These are phyloP conservation scores for Natator depressus DNA, from an alignment of 2,113 vertebrate species.

Conservation along the genomic window DNA sequence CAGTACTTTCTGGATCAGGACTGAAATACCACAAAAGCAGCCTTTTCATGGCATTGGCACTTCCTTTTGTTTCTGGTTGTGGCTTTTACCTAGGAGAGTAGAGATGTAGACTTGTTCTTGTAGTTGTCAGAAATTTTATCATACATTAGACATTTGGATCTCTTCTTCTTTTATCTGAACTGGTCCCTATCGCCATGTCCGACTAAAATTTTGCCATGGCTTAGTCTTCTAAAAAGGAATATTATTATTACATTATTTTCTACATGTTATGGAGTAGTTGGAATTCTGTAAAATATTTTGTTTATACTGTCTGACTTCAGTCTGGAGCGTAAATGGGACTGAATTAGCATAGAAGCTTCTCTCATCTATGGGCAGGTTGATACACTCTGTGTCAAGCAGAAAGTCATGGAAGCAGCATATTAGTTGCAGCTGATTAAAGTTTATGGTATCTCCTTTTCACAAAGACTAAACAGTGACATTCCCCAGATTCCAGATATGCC, in stretches of 20 bases:
- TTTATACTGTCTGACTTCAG: neutral
- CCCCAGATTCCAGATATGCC: neutral
- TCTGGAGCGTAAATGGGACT: neutral
- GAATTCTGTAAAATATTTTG: neutral
- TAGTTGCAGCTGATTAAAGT: fast-evolving
- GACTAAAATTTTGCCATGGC: neutral
- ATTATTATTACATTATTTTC: neutral
- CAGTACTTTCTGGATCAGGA: neutral
- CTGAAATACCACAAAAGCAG: neutral
- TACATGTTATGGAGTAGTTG: neutral
- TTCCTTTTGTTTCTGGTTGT: neutral
- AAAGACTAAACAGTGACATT: neutral
- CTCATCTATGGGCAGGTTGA: neutral
- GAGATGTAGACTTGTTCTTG: neutral
- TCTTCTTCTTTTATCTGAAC: neutral
- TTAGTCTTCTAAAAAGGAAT: neutral
- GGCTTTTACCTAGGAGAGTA: neutral
- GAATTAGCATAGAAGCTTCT: neutral
- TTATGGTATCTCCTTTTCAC: neutral
- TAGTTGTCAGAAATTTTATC: neutral
- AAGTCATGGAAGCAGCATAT: neutral
- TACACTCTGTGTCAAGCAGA: neutral
- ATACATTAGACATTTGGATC: neutral
- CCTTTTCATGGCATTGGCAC: neutral
- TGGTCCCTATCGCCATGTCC: neutral